Base-by-base conservation (phyloP, 2,888 invertebrate genomes). In the Eremobia ochroleuca region DNA sequence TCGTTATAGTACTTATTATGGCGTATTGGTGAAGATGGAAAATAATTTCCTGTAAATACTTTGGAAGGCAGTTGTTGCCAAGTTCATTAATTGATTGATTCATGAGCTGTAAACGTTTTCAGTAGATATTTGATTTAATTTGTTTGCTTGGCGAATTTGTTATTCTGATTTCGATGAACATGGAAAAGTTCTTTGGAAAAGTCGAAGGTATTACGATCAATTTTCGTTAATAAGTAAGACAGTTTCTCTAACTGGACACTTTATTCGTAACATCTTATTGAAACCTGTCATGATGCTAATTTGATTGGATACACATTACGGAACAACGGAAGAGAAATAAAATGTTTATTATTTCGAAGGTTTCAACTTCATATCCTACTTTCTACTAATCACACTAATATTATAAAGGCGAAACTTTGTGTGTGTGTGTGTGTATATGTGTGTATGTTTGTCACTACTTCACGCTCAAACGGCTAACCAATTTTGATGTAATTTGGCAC, bases 61-160 rank as follows among this genome's bases (percentile, higher is more conserved):
- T 46, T 55, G 11, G 3, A 21, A 28, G 5, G 11, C 31, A 40
- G 15, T 37, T 46, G 9, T 15, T 62, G n/a, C 28, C 11, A 46
- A 46, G 18, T 78, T 77, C n/a, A 2, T 31, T 77, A 77, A 70
- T 78, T 55, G 55, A 64, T 70, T 78, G 62, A 78, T 77, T 61
- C 28, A 77, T 70, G 70, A 55, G 52, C 21, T 3, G 0, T 31
- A 28, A 40, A 0, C 43, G 43, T 62, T 77, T 9, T 18, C 28
- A 15, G 40, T 34, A 43, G 52, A n/a, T n/a, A 11, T 59, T 49
- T 34, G 34, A 64, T 28, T 68, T 67, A 28, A 61, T 67, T 59
- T 59, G 15, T 46, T 61, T 77, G 52, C 78, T 78, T 77, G 5
- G 34, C 18, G 9, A 58, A 61, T 62, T 77, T 46, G 25, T 2